Base-by-base conservation (phyloP, 1,140 invertebrate genomes). In the Drosophila kanapiae region DNA sequence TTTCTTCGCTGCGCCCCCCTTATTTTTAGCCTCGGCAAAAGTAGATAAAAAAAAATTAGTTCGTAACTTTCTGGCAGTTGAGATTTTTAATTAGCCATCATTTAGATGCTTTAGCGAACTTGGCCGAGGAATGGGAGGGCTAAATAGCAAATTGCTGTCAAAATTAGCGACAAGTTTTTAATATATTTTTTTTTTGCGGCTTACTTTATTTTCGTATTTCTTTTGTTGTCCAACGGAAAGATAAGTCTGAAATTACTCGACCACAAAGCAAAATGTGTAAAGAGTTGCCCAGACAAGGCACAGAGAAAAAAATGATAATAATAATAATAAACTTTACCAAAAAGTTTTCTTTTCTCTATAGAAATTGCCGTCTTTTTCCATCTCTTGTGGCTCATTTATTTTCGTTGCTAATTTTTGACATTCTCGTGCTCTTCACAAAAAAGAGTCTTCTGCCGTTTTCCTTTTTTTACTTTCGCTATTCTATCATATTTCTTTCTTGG, bases 401-500 rank as follows among this genome's bases (percentile, higher is more conserved):
- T 87, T 86, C 82, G 82, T 87, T 82, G 82, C 80, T 87, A 88
- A 87, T 88, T 87, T 87, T 80, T 88, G 83, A 85, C 80, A 88
- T 74, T 86, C 62, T 78, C 56, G 45, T 63, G 68, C 68, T 62
- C 61, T 65, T 59, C 69, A 59, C 65, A 71, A 72, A 51, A 71
- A 51, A 72, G 31, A 59, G 37, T 56, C 65, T 72, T 49, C 59
- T 23, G n/a, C 18, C 4, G n/a, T 2, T 48, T 68, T 31, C 1
- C 23, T 37, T 43, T 42, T 48, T 11, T 49, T 61, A 35, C 31
- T 18, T 61, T 31, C 6, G 29, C 23, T 48, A 61, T 67, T 68
- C 27, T 29, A 18, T 62, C 43, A 47, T 45, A 60, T 64, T 67
- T 80, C 29, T 42, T 58, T 13, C 23, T 11, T 68, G 67, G 33